Evolutionary conservation across 2,888 invertebrate genomes (phyloP).

Genomic region (Muscina levida): DNA sequence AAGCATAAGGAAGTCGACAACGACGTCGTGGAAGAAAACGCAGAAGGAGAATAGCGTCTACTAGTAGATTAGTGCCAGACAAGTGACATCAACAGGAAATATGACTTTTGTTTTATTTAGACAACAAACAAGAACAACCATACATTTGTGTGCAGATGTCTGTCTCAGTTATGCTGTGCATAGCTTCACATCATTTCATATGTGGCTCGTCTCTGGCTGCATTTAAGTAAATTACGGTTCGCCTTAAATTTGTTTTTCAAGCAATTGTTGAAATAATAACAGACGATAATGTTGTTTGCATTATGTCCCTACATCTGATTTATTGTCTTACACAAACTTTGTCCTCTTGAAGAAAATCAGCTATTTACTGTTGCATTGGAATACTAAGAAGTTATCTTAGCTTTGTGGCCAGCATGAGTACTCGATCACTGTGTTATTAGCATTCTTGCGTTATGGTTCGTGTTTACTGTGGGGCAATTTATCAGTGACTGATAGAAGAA

Average conservation of each 20-base stretch:
- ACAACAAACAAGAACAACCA: slow-evolving; percentile 42
- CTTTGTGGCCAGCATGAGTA: no score
- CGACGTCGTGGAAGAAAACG: background rate
- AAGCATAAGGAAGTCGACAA: no score
- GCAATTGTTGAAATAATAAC: slow-evolving; percentile 11
- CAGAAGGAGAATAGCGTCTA: slow-evolving; percentile 50
- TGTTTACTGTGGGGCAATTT: no score
- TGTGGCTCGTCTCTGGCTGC: background rate
- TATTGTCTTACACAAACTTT: slow-evolving; percentile 20
- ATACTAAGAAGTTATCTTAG: no score
- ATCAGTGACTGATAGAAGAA: no score
- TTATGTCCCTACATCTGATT: slow-evolving; percentile 1
- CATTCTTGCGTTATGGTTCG: no score
- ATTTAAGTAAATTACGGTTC: background rate
- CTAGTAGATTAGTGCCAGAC: slow-evolving; percentile 61
- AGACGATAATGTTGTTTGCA: slow-evolving; percentile 13
- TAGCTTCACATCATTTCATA: background rate
- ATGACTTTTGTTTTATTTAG: slow-evolving; percentile 35
- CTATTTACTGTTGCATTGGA: no score
- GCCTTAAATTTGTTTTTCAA: background rate
- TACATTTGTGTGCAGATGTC: slow-evolving; percentile 4
- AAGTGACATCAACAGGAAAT: slow-evolving; percentile 59
- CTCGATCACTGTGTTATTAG: no score
- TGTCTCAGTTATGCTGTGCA: background rate
- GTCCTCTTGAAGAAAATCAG: no score